phyloP scores from a whole-genome alignment of 2,797 vertebrate species.

The Sternarchorhynchus goeldii region DNA sequence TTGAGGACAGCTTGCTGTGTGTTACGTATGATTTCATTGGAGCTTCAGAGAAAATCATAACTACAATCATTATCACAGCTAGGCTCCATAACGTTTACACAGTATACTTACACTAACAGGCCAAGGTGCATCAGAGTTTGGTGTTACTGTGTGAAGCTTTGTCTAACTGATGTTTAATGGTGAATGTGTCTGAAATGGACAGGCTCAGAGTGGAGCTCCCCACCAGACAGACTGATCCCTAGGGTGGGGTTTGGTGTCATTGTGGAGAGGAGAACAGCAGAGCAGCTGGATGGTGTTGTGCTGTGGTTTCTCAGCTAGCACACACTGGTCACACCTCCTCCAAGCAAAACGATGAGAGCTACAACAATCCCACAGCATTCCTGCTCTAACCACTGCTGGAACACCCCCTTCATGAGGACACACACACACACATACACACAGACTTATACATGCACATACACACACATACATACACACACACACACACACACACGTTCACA shows the following conservation, averaged over 20 bases:
- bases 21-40: too few species aligned
- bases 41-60: too few species aligned
- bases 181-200: neutral
- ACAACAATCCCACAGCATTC: conserved; percentile 72
- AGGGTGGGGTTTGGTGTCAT: neutral
- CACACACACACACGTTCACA: conserved; percentile 47
- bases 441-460: too few species aligned
- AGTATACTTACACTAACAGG: too few species aligned
- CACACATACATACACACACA: conserved; percentile 50
- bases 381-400: conserved; percentile 61
- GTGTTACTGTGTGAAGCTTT: too few species aligned
- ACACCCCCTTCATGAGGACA: conserved; percentile 44
- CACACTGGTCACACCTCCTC: conserved; percentile 57
- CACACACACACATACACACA: conserved; percentile 56
- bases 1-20: too few species aligned
- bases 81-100: too few species aligned
- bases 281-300: conserved; percentile 73
- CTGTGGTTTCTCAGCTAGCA: conserved; percentile 71
- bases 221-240: neutral
- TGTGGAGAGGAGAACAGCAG: conserved; percentile 47
- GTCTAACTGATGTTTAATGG: neutral
- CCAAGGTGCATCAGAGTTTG: too few species aligned
- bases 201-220: neutral
- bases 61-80: too few species aligned
- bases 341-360: conserved; percentile 58